Conservation (phyloP, 1,140 invertebrate genomes). For the Macrocentrus cingulum region DNA sequence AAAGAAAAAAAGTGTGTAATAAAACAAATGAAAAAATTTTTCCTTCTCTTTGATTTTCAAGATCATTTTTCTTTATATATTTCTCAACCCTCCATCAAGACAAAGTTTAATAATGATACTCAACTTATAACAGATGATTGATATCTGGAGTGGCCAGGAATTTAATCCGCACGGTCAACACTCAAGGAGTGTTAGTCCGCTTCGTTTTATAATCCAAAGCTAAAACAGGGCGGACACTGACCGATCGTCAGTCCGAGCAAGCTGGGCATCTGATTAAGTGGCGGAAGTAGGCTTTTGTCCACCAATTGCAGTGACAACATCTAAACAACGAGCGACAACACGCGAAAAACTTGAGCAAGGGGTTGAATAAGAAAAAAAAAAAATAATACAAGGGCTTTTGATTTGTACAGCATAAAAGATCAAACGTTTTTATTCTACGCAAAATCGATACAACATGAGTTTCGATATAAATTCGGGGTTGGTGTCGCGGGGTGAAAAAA, state of each 20-base stretch:
- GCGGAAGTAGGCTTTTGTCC: background rate
- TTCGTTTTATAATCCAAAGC: slow-evolving; percentile 27
- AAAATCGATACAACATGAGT: slow-evolving; percentile 32
- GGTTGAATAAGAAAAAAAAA: slow-evolving; percentile 16
- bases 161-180: slow-evolving; percentile 24
- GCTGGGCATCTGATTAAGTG: slow-evolving; percentile 30
- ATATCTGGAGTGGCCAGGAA: slow-evolving; percentile 12
- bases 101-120: background rate
- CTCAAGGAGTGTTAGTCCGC: slow-evolving; percentile 5
- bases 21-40: too few species aligned
- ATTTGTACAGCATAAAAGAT: slow-evolving; percentile 29
- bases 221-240: slow-evolving; percentile 32
- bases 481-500: slow-evolving; percentile 12
- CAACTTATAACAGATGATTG: background rate
- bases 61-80: slow-evolving; percentile 3
- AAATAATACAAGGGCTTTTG: too few species aligned
- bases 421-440: slow-evolving; percentile 15
- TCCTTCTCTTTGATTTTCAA: too few species aligned
- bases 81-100: background rate
- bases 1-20: too few species aligned
- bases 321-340: too few species aligned
- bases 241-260: slow-evolving; percentile 23
- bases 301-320: background rate
- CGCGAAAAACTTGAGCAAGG: too few species aligned
- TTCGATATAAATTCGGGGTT: slow-evolving; percentile 31